Conservation (phyloP, 23 tunicate genomes). For the Trididemnum miniatum region DNA sequence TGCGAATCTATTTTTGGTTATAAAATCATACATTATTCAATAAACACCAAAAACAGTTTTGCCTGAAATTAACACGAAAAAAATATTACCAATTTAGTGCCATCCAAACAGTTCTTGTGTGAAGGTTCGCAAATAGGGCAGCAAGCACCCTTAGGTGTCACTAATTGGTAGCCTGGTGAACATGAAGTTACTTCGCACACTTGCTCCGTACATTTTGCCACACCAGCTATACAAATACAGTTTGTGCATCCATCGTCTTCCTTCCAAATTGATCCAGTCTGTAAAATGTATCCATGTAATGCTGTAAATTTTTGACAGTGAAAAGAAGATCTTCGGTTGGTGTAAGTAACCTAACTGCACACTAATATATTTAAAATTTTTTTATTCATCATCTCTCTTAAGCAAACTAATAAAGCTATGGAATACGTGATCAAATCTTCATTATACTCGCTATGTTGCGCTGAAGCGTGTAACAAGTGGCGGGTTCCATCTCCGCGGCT, state of each 20-base stretch:
- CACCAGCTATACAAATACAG: slow-evolving; percentile 92
- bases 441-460: not conserved
- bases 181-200: slow-evolving; percentile 70
- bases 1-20: no score
- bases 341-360: no score
- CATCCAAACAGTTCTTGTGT: slow-evolving; percentile 60
- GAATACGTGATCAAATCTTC: not conserved
- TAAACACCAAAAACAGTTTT: no score
- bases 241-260: slow-evolving; percentile 91
- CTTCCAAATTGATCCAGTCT: slow-evolving; percentile 98
- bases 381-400: no score
- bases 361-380: no score
- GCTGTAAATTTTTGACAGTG: no score
- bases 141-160: slow-evolving; percentile 42
- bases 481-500: not conserved
- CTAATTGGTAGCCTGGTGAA: slow-evolving; percentile 38
- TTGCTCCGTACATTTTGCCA: slow-evolving; percentile 75
- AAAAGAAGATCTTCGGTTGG: no score
- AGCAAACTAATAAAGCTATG: not conserved
- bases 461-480: not conserved
- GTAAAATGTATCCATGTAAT: no score
- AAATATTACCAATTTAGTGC: slow-evolving; percentile 53
- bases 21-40: no score
- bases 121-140: slow-evolving; percentile 67
- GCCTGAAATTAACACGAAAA: no score